Base-by-base conservation (phyloP, 2,888 invertebrate species). In the Eilema sororculum region DNA sequence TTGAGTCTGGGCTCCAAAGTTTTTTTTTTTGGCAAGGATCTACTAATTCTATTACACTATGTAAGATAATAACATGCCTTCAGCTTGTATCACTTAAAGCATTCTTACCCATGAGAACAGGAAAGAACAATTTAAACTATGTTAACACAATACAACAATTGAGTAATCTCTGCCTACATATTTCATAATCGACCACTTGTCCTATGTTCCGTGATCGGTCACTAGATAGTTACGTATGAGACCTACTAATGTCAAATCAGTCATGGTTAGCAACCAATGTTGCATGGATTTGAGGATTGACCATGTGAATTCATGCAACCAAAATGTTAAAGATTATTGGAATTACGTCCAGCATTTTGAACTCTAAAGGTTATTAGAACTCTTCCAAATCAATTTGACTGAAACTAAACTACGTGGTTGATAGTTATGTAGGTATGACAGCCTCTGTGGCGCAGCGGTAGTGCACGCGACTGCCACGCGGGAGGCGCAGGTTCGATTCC, bases 121-220 rank as follows among this genome's bases (percentile, higher is more conserved):
- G 33, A 69, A 69, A 60, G 37, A 33, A 60, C 28, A 59, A 22
- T 64, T 69, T 52, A 46, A 25, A 46, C 22, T 57, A 22, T 41
- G 59, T 52, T 57, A 60, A 8, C 64, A 41, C n/a, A 30, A 71
- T 61, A 68, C 57, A 76, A 72, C 65, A 77, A 78, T 81, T 79
- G 70, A 74, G 73, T 73, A 79, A 79, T 68, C 56, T 56, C 60
- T 70, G 30, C 58, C 41, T 74, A n/a, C 62, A 65, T 37, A 69
- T 81, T 79, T 81, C 77, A 75, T 78, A 78, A 81, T 72, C 52
- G 46, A 37, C 12, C 58, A 46, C 63, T 65, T 69, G 72, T 75
- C 78, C 78, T 71, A 67, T 72, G 71, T 80, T 72, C 77, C 81
- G 81, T 81, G 78, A 81, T 81, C 78, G 82, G 82, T 81, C 81